Conservation (phyloP, 1,140 invertebrate species). For the Hylyphantes graminicola region DNA sequence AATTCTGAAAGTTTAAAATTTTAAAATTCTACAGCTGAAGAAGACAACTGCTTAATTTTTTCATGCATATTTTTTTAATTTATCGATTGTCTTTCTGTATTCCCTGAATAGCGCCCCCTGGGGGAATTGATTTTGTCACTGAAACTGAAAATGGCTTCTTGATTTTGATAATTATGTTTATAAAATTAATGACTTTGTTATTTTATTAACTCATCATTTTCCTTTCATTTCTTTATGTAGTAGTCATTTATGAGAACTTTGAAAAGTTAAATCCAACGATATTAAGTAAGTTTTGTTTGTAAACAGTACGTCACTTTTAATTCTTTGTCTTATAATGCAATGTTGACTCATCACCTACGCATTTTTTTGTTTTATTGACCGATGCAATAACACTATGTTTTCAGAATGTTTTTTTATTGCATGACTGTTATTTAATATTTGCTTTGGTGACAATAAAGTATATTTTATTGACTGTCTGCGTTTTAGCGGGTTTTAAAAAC, state of each 20-base stretch:
- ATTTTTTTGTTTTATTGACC: neutral
- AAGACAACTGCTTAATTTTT: neutral
- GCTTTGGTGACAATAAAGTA: too few relatives aligned
- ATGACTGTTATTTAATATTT: too few relatives aligned
- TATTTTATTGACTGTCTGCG: too few relatives aligned
- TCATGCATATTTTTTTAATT: conserved; percentile 14
- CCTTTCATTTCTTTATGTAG: neutral
- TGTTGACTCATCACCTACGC: neutral
- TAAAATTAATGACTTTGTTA: conserved; percentile 33
- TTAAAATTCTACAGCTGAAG: neutral
- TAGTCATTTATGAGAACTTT: neutral
- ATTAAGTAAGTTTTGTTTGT: conserved; percentile 19
- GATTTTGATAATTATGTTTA: conserved; percentile 16
- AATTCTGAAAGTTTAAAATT: neutral
- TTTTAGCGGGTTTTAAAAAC: too few relatives aligned
- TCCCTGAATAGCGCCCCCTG: conserved; percentile 49
- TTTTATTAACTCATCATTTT: conserved; percentile 17
- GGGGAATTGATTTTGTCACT: conserved; percentile 48
- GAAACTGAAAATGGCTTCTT: conserved; percentile 55
- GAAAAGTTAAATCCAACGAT: neutral
- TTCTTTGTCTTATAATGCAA: neutral
- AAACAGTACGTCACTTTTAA: conserved; percentile 15
- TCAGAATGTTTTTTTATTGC: too few relatives aligned
- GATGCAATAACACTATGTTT: too few relatives aligned
- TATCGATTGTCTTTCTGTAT: conserved; percentile 50